phyloP scores from a whole-genome alignment of 2,113 vertebrate genomes.

The Macrotus californicus region DNA sequence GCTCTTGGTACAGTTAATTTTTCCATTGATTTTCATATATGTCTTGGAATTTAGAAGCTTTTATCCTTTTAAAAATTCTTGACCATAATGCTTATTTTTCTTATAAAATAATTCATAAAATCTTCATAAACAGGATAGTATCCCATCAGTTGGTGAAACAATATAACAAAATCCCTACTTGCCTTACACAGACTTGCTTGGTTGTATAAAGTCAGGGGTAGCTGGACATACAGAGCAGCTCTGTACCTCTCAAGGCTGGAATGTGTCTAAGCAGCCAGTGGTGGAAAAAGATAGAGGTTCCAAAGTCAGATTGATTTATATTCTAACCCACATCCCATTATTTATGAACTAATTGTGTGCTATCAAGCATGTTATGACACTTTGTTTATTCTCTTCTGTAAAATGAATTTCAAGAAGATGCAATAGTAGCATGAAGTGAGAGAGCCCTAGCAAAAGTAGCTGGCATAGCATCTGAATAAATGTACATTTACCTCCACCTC shows the following conservation, averaged over 20 bases:
- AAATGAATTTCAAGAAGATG: not conserved
- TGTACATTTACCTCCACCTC: not conserved
- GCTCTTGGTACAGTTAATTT: not conserved
- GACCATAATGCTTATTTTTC: not conserved
- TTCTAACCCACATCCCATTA: not conserved
- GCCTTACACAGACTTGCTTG: not conserved
- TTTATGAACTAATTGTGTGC: not conserved
- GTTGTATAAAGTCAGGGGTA: not conserved
- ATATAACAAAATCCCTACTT: not conserved
- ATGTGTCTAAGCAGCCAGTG: not conserved
- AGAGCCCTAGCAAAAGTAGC: not conserved
- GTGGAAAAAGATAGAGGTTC: not conserved
- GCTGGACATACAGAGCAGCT: fast-evolving
- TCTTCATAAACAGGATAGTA: not conserved
- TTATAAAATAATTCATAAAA: not conserved
- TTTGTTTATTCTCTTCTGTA: not conserved
- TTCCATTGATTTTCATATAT: constrained; percentile 6
- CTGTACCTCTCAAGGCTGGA: not conserved
- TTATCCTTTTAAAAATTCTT: not conserved
- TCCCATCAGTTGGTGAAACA: not conserved
- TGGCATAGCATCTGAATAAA: fast-evolving
- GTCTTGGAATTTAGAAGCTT: not conserved
- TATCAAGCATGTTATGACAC: not conserved
- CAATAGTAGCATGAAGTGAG: not conserved
- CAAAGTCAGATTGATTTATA: not conserved